These are phyloP conservation scores for chimpanzee (Pan troglodytes) DNA, from an alignment of 2,113 vertebrate genomes.

Conservation along the genomic window NHGRI_mPanTro3-v2.1_pri NC_072416.2:18593501-18594000, in stretches of 20 bases:
- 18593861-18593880: constrained; percentile 93
- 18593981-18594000: no score
- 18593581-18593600: constrained; percentile 88
- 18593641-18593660: constrained; percentile 93
- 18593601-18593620: constrained; percentile 82
- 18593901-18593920: no score
- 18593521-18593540: constrained; percentile 97
- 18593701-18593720: constrained; percentile 89
- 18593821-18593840: constrained; percentile 88
- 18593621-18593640: constrained; percentile 90
- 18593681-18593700: constrained; percentile 88
- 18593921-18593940: no score
- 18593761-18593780: constrained; percentile 97
- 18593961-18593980: no score
- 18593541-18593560: constrained; percentile 91
- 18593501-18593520: constrained; percentile 96
- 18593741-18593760: constrained; percentile 94
- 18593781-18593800: constrained; percentile 87
- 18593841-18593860: constrained; percentile 85
- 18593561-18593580: constrained; percentile 87
- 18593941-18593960: no score
- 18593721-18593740: constrained; percentile 88
- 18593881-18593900: no score
- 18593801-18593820: constrained; percentile 89
- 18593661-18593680: constrained; percentile 91